Conservation (phyloP, 2,113 vertebrate genomes). For the Vidua chalybeata region DNA sequence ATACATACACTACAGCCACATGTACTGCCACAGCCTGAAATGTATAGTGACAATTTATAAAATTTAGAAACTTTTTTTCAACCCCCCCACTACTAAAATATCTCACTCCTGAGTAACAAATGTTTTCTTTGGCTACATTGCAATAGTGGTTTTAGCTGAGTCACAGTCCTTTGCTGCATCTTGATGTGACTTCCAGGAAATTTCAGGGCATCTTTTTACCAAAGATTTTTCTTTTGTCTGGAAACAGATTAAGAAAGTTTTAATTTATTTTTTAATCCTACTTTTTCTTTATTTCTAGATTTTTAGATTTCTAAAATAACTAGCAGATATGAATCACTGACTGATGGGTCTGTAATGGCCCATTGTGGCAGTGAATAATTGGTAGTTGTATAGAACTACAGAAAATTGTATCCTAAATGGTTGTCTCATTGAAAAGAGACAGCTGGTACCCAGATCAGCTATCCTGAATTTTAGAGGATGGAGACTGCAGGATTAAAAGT, state of each 20-base stretch:
- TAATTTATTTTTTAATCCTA: background rate
- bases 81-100: background rate
- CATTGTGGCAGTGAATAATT: background rate
- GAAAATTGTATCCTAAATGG: background rate
- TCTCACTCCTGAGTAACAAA: background rate
- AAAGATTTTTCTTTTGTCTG: background rate
- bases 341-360: background rate
- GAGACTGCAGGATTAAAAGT: background rate
- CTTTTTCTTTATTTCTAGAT: background rate
- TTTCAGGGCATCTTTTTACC: background rate
- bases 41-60: background rate
- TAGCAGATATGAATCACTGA: background rate
- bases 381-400: background rate
- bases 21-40: background rate
- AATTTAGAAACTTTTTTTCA: background rate
- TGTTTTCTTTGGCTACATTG: background rate
- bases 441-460: background rate
- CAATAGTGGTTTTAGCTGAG: background rate
- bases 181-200: background rate
- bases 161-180: background rate
- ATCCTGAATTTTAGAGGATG: background rate
- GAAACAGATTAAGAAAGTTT: background rate
- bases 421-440: background rate
- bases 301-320: constrained; percentile 24
- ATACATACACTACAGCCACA: background rate